A percentile compares a stretch with the other conserved stretches of the same genome.
phyloP scores from a whole-genome alignment of 2,888 invertebrate genomes.

The Pyralis farinalis region DNA sequence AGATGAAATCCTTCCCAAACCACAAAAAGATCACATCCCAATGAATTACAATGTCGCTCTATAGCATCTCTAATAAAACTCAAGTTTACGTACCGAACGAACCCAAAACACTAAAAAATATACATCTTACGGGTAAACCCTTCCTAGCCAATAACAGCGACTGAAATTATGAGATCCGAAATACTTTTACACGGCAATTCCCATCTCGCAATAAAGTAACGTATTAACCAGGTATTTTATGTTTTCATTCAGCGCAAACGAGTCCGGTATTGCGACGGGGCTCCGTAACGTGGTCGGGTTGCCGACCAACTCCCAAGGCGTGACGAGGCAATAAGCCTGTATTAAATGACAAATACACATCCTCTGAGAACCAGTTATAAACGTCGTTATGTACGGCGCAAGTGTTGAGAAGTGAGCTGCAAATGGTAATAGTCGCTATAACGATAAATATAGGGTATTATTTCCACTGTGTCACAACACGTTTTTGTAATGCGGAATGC shows the following conservation, averaged over 20 bases:
- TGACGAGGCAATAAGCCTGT: constrained; percentile 29
- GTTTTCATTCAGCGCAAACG: constrained; percentile 5
- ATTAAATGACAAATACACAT: constrained; percentile 35
- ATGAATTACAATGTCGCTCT: too few relatives aligned
- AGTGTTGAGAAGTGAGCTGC: constrained; percentile 5
- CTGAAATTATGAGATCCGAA: constrained; percentile 9
- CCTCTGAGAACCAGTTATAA: constrained; percentile 19
- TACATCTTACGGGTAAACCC: constrained; percentile 2
- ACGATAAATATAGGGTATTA: too few relatives aligned
- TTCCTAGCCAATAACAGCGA: constrained; percentile 7
- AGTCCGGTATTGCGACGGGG: constrained; percentile 5
- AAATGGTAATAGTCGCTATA: too few relatives aligned
- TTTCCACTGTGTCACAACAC: too few relatives aligned
- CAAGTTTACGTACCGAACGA: too few relatives aligned
- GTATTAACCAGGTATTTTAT: constrained; percentile 12
- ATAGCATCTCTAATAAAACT: too few relatives aligned
- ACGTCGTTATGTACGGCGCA: constrained; percentile 14
- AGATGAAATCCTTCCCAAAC: too few relatives aligned
- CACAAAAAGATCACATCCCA: too few relatives aligned
- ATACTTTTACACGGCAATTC: constrained; percentile 9
- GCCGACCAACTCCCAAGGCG: constrained; percentile 11
- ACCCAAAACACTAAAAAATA: too few relatives aligned
- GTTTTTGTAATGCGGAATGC: too few relatives aligned
- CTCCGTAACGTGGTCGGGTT: constrained; percentile 9
- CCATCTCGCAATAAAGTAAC: constrained; percentile 6